These are phyloP conservation scores for Pegea sp. DNA, from an alignment of 23 tunicate genomes.

Conservation along the genomic window DNA sequence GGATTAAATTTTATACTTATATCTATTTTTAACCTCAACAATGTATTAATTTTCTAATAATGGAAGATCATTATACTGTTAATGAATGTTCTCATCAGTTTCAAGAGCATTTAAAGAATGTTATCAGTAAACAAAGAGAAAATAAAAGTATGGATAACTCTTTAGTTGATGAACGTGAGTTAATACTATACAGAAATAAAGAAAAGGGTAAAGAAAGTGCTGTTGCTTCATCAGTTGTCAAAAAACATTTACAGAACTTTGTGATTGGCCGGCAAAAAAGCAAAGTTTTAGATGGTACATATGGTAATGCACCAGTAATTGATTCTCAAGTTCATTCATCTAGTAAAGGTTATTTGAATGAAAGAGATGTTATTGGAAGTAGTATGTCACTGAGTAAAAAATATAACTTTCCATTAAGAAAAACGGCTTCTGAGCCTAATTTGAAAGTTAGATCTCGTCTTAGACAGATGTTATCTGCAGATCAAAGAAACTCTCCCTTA, in stretches of 20 bases:
- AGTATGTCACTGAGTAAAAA: slow-evolving; percentile 3
- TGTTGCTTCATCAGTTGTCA: slow-evolving; percentile 78
- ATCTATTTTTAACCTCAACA: too few species aligned
- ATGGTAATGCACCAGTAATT: slow-evolving; percentile 2
- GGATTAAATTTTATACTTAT: too few species aligned
- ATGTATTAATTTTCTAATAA: too few species aligned
- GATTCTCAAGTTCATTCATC: not conserved
- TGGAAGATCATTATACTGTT: too few species aligned
- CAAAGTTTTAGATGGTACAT: slow-evolving; percentile 26
- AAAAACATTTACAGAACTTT: slow-evolving; percentile 72
- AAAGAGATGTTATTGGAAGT: not conserved
- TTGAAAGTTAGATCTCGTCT: slow-evolving; percentile 57
- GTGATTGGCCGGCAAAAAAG: slow-evolving; percentile 60
- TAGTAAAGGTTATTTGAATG: not conserved
- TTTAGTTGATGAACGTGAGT: not conserved
- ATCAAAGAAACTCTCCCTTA: slow-evolving; percentile 62
- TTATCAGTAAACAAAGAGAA: too few species aligned
- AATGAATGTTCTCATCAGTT: too few species aligned
- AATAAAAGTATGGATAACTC: too few species aligned
- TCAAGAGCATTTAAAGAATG: too few species aligned
- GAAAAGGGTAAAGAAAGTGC: slow-evolving; percentile 32
- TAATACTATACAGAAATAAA: not conserved
- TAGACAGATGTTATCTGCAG: slow-evolving; percentile 35
- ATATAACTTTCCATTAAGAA: slow-evolving; percentile 57
- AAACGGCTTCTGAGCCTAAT: slow-evolving; percentile 96